These are phyloP conservation scores for Lerema accius DNA, from an alignment of 1,140 invertebrate species.

Conservation along the genomic window DNA sequence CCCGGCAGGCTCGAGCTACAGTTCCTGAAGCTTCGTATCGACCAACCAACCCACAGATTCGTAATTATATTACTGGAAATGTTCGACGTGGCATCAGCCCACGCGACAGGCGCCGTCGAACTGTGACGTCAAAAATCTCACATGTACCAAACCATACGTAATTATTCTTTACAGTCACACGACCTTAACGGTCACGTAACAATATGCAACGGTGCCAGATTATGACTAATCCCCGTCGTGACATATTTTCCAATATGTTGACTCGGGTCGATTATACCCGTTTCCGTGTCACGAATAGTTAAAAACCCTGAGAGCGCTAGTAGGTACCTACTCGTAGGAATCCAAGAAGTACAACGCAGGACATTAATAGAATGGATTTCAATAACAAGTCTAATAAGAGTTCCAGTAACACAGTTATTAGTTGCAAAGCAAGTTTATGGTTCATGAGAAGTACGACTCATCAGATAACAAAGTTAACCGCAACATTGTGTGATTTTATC, in stretches of 20 bases:
- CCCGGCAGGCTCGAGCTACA: too few species aligned
- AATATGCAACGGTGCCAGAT: constrained; percentile 19
- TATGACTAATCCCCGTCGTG: constrained; percentile 11
- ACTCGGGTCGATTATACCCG: not conserved
- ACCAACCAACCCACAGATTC: too few species aligned
- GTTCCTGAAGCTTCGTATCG: too few species aligned
- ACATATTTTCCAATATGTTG: constrained; percentile 16
- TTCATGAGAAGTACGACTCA: not conserved
- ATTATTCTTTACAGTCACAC: constrained; percentile 10
- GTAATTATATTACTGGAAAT: not conserved
- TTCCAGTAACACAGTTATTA: not conserved
- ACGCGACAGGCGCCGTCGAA: too few species aligned
- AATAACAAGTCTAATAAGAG: not conserved
- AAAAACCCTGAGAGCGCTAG: not conserved
- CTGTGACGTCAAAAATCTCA: constrained; percentile 24
- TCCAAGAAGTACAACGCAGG: not conserved
- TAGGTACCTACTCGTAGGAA: not conserved
- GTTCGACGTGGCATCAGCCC: too few species aligned
- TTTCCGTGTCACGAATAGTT: constrained; percentile 7
- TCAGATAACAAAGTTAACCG: not conserved
- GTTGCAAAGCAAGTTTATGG: not conserved
- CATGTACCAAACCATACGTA: not conserved
- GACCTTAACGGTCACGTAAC: not conserved
- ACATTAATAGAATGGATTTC: not conserved
- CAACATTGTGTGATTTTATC: constrained; percentile 21